A percentile compares a stretch with the other conserved stretches of the same genome.
Evolutionary conservation across 2,797 vertebrate species (phyloP).

Genomic region (Enteromius unitaeniatus): DNA sequence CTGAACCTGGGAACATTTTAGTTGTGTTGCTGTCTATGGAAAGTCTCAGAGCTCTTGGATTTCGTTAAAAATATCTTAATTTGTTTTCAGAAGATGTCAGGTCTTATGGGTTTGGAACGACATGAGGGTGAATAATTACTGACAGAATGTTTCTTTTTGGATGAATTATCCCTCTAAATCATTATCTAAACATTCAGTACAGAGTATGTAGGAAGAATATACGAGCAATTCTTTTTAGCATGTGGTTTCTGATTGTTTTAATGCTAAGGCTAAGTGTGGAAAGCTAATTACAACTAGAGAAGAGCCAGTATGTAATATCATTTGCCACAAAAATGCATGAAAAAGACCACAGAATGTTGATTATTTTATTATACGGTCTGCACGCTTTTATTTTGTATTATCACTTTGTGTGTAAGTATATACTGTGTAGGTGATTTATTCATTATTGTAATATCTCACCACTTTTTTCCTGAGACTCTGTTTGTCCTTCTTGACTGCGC

Average conservation of each 20-base stretch:
- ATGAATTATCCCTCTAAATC: neutral
- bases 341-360: slow-evolving; percentile 15
- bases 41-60: too few relatives aligned
- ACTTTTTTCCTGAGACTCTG: slow-evolving; percentile 89
- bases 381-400: slow-evolving; percentile 10
- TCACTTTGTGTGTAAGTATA: slow-evolving; percentile 41
- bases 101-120: too few relatives aligned
- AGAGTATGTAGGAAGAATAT: neutral
- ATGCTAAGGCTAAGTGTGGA: slow-evolving; percentile 29
- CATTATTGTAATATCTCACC: slow-evolving; percentile 78
- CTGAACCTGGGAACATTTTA: too few relatives aligned
- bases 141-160: too few relatives aligned
- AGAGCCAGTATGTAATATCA: slow-evolving; percentile 18
- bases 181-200: neutral
- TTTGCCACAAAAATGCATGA: slow-evolving; percentile 23
- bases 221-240: neutral
- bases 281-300: slow-evolving; percentile 28
- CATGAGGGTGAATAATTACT: too few relatives aligned
- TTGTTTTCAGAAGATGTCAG: too few relatives aligned
- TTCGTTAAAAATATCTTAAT: too few relatives aligned
- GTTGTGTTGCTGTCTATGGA: too few relatives aligned
- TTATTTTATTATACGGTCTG: slow-evolving; percentile 10
- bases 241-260: neutral
- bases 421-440: slow-evolving; percentile 59
- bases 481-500: slow-evolving; percentile 89